Evolutionary conservation across 2,113 vertebrate species (phyloP), one percentile per base, ranked within the genome.

Genomic region (Galbula dea): DNA sequence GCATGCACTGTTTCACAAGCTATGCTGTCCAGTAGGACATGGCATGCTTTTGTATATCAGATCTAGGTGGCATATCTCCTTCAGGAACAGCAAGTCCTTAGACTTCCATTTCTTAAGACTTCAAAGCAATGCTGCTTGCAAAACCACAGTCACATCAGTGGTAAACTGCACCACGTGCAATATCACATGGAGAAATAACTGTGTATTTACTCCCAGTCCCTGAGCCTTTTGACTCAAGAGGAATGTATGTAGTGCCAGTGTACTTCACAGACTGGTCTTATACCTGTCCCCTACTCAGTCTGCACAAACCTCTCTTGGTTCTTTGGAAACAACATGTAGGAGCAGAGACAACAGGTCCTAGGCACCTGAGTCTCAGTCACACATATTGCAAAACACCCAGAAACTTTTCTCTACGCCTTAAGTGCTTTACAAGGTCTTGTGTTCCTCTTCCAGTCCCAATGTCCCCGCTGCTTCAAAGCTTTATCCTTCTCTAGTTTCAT

Each of bases 1-100:
- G 78, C 91, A 96, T 22, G 84, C 75, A 76, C 74, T 52, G 26
- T 68, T 95, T 91, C 94, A 89, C 84, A 89, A 75, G 36, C 62
- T 45, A 46, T 63, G 65, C 83, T 48, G 48, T 62, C 65, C 52
- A 27, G 26, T 51, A 55, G 71, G 43, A 30, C 37, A 67, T 24
- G 59, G 65, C 37, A 43, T 15, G n/a, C n/a, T 67, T 73, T 51
- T 34, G 21, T 63, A 21, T 37, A 80, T 93, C 66, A 63, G 57
- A 77, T 67, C 63, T 62, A 52, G 55, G 86, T 54, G 81, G 73
- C 51, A 15, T 83, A 94, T 77, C 76, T 75, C 72, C 61, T 46
- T 37, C 69, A 75, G 58, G 83, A 92, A 84, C 93, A 82, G 57
- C 9, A 8, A 82, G 93, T 91, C 69, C 91, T 65, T 66, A 52